Evolutionary conservation across 64 coral and sea anemone species (phyloP), one percentile per base, ranked within the genome.

Genomic region (Stylophora pistillata): DNA sequence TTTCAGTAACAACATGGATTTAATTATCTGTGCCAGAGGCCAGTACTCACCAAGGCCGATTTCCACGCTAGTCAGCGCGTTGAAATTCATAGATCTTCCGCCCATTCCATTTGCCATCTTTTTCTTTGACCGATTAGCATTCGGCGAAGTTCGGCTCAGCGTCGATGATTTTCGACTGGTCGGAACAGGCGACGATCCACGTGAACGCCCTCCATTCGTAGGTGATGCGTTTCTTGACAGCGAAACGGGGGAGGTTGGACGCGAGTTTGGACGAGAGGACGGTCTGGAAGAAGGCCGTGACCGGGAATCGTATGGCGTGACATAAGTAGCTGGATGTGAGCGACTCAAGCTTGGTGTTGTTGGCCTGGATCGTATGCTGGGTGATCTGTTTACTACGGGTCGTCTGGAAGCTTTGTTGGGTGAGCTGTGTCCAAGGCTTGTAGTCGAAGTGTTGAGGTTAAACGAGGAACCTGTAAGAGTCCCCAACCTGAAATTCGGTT

Each of bases 251-350:
- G 95, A 97, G 4, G 91, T 90, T 2, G 94, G 79, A 21, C 94
- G 81, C 20, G 91, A 93, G 73, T 79, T 87, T 32, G 78, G 34
- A 53, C 86, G 78, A 28, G 95, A 97, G 2, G 95, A 85, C 15
- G 91, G 56, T 53, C 95, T 91, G 73, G 95, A 96, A 20, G 94
- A 92, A n/a, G 94, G 94, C 17, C 89, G 71, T 55, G 94, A 95
- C 69, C 89, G 84, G 3, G 89, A 95, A 30, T 93, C 86, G 25
- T 94, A 90, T 37, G 79, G 90, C n/a, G 86, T 92, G 5, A 76
- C 84, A 81, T 69, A 97, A 15, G 95, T 90, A 3, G 88, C 95
- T 18, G 95, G 95, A 52, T 97, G 91, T 52, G 95, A 90, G 11
- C 95, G 91, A 34, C 91, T 93, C 56, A 97, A 88, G 60, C 95